Percentiles rank a stretch among this genome's conserved stretches.
Conservation (phyloP, 2,113 vertebrate genomes). For the Microcebus lehilahytsara region DNA sequence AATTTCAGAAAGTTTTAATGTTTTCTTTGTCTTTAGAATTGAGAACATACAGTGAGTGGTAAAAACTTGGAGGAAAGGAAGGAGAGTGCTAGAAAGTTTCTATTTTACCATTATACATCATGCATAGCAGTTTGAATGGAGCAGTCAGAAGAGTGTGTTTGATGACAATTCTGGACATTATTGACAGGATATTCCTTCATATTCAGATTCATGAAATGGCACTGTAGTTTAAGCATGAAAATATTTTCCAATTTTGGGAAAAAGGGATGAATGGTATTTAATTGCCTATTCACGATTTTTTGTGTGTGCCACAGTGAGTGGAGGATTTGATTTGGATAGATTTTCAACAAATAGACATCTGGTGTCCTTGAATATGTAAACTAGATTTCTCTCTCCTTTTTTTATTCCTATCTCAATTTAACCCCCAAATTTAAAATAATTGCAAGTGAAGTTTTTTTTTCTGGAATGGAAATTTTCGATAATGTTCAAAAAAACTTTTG, state of each 20-base stretch:
- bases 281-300: constrained; percentile 2
- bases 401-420: neutral
- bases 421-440: neutral
- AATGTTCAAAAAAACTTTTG: neutral
- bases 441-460: neutral
- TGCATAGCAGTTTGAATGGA: neutral
- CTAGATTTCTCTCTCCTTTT: neutral
- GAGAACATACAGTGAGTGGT: neutral
- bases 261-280: constrained; percentile 37
- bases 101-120: neutral
- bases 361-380: neutral
- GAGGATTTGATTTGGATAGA: constrained; percentile 23
- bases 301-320: neutral
- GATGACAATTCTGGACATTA: neutral
- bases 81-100: neutral
- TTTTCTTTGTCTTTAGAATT: neutral
- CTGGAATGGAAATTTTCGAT: neutral
- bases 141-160: neutral
- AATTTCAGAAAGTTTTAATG: neutral
- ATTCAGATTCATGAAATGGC: neutral
- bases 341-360: constrained; percentile 39
- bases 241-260: neutral
- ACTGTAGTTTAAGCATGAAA: neutral
- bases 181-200: neutral
- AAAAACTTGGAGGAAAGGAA: neutral